Evolutionary conservation across 2,888 invertebrate species (phyloP).

Genomic region (Drosophila kuntzei): DNA sequence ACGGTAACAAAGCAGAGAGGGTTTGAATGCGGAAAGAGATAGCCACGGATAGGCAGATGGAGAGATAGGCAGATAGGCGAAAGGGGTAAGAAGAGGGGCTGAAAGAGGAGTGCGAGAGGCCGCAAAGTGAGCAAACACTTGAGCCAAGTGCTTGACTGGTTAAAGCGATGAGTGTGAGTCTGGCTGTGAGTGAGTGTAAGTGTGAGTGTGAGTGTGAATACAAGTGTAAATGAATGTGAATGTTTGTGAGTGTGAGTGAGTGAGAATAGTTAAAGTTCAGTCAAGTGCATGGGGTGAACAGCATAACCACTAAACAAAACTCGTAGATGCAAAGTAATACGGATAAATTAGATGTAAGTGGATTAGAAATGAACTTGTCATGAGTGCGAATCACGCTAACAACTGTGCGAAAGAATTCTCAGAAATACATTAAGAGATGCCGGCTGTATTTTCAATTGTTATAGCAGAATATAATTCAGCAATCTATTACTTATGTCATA

Average conservation of each 20-base stretch:
- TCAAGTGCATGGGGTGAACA: constrained; percentile 50
- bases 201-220: constrained; percentile 32
- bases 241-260: constrained; percentile 22
- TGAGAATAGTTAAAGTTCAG: constrained; percentile 49
- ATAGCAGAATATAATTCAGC: no score
- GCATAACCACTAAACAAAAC: constrained; percentile 46
- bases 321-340: constrained; percentile 33
- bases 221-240: constrained; percentile 41
- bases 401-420: neutral
- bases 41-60: constrained; percentile 18
- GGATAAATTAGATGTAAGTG: constrained; percentile 42
- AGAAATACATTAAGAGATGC: no score
- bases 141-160: constrained; percentile 76
- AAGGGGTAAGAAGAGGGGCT: neutral
- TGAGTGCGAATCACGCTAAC: neutral
- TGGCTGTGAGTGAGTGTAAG: constrained; percentile 4
- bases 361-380: constrained; percentile 20
- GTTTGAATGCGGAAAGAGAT: constrained; percentile 15
- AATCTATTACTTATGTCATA: neutral
- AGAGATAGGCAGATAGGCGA: constrained; percentile 4
- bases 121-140: constrained; percentile 80
- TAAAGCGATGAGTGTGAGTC: constrained; percentile 57
- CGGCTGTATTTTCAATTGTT: no score
- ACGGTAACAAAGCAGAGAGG: constrained; percentile 58
- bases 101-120: constrained; percentile 43